These are phyloP conservation scores for Ectobius pallidus DNA, from an alignment of 2,888 invertebrate species.

Conservation along the genomic window DNA sequence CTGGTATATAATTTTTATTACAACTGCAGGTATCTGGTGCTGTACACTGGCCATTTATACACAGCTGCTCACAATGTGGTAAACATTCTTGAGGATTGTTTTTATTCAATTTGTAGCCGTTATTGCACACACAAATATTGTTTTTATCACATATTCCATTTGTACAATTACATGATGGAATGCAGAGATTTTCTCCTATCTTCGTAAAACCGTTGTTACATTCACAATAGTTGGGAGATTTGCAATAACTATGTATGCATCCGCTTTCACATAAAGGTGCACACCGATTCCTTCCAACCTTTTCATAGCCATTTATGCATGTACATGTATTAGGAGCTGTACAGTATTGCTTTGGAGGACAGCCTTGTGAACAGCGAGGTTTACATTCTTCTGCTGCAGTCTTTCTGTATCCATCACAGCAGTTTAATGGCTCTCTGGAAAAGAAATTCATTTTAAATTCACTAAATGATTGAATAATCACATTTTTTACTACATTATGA, in stretches of 20 bases:
- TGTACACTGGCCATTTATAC: conserved; percentile 50
- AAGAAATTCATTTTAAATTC: neutral
- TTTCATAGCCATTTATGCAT: conserved; percentile 10
- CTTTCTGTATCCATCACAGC: conserved; percentile 2
- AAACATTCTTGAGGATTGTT: conserved; percentile 37
- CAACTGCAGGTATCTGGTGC: conserved; percentile 58
- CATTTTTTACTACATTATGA: no score
- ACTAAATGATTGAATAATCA: neutral
- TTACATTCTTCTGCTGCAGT: neutral
- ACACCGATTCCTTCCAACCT: conserved; percentile 53
- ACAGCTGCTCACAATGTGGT: neutral
- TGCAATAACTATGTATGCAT: conserved; percentile 53
- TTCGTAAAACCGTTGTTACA: conserved; percentile 9
- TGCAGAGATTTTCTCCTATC: neutral
- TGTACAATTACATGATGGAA: conserved; percentile 3
- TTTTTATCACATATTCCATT: conserved; percentile 1
- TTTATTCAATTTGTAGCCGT: conserved; percentile 42
- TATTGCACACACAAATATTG: conserved; percentile 40
- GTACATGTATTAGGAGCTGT: conserved; percentile 27
- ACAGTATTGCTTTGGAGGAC: conserved; percentile 1
- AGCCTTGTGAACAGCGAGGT: conserved; percentile 3
- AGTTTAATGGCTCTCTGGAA: neutral
- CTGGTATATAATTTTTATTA: conserved; percentile 50
- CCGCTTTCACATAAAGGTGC: conserved; percentile 61
- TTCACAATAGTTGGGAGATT: neutral